Percentiles rank a stretch among this genome's conserved stretches.
These are phyloP conservation scores for Bombus haemorrhoidalis DNA, from an alignment of 1,140 invertebrate species.

Conservation along the genomic window DNA sequence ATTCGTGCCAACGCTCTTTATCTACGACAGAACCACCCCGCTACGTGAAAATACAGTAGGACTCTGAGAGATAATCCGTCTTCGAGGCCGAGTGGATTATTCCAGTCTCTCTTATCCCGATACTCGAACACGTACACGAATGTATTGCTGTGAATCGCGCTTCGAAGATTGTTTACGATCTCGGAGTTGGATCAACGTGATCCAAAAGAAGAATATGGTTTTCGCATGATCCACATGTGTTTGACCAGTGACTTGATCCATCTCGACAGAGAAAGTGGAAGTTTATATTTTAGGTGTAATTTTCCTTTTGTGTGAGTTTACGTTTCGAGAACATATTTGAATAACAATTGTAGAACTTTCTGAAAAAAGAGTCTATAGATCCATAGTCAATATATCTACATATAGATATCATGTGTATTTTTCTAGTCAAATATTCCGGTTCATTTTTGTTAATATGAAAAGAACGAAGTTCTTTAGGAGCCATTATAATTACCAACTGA, in stretches of 20 bases:
- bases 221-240: background rate
- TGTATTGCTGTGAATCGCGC: conserved; percentile 5
- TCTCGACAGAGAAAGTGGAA: background rate
- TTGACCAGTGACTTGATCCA: background rate
- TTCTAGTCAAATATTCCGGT: no score
- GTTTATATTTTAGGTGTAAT: background rate
- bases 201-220: background rate
- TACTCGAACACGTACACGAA: conserved; percentile 32
- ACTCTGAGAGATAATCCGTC: conserved; percentile 33
- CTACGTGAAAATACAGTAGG: background rate
- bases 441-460: no score
- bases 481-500: no score
- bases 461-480: no score
- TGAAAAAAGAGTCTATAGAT: background rate
- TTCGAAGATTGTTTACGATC: conserved; percentile 9
- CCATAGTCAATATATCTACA: no score
- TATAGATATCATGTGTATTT: no score
- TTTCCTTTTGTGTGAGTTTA: background rate
- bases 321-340: background rate
- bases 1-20: background rate
- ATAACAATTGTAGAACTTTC: background rate
- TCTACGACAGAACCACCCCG: background rate
- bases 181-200: background rate
- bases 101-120: conserved; percentile 24
- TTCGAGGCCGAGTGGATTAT: conserved; percentile 41